Evolutionary conservation across 2,113 vertebrate genomes (phyloP).

Genomic region (Ptilorrhoa leucosticta): DNA sequence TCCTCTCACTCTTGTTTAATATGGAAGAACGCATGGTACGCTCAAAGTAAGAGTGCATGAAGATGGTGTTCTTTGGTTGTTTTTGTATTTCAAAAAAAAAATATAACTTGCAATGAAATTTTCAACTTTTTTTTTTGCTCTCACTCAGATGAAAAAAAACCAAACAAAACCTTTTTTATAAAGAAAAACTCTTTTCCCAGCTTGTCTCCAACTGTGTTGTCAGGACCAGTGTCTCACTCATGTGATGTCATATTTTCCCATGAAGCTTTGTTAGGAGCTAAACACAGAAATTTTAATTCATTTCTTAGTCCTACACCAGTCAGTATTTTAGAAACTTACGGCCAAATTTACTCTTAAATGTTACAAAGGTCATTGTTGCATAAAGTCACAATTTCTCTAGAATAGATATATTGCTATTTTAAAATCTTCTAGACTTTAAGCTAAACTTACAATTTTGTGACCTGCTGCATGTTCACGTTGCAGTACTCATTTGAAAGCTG

Average conservation of each 20-base stretch:
- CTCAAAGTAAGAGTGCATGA: not conserved
- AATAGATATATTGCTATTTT: not conserved
- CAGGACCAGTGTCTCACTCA: not conserved
- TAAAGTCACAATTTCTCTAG: not conserved
- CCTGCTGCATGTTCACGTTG: not conserved
- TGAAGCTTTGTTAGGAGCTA: not conserved
- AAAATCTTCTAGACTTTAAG: not conserved
- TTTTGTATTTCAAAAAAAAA: not conserved
- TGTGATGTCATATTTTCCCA: not conserved
- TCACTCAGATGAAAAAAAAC: not conserved
- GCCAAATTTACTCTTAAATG: not conserved
- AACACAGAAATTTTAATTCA: not conserved
- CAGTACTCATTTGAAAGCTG: not conserved
- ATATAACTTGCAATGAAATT: not conserved
- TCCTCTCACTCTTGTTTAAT: not conserved
- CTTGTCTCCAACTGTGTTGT: not conserved
- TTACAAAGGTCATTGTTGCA: not conserved
- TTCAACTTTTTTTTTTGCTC: not conserved
- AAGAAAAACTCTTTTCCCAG: not conserved
- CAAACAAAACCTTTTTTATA: not conserved
- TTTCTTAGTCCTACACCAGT: not conserved
- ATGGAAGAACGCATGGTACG: not conserved
- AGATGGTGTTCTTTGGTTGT: not conserved
- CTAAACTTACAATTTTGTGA: not conserved
- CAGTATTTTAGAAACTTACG: not conserved